phyloP scores from a whole-genome alignment of 2,797 vertebrate genomes.

The Pteronotus mesoamericanus region DNA sequence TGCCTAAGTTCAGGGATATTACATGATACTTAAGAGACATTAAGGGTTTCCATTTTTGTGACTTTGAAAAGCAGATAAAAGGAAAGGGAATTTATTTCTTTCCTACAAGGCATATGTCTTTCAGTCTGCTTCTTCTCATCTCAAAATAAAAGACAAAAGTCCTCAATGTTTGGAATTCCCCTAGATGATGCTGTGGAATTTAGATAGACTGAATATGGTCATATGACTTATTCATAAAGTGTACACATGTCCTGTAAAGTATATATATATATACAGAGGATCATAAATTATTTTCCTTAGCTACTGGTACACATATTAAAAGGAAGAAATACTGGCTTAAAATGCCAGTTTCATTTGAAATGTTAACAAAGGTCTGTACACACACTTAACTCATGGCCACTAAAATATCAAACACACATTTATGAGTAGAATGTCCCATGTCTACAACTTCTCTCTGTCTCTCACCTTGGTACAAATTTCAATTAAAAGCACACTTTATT shows the following conservation, averaged over 20 bases:
- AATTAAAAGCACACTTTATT: background rate
- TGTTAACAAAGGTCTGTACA: conserved; percentile 1
- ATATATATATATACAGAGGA: background rate
- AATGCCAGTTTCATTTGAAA: conserved; percentile 38
- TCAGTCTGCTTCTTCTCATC: conserved; percentile 40
- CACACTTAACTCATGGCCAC: background rate
- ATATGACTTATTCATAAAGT: conserved; percentile 14
- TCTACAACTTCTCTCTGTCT: background rate
- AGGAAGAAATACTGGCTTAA: conserved; percentile 31
- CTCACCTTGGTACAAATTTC: background rate
- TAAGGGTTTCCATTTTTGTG: conserved; percentile 37
- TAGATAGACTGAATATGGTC: background rate
- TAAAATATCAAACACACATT: background rate
- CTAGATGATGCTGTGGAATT: conserved; percentile 16
- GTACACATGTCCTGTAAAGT: background rate
- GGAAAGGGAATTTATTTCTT: conserved; percentile 44
- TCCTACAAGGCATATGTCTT: conserved; percentile 11
- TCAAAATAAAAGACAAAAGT: conserved; percentile 39
- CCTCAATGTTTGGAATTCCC: background rate
- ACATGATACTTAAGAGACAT: conserved; percentile 2
- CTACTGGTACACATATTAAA: background rate
- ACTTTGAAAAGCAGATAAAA: conserved; percentile 63
- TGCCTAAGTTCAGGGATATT: background rate
- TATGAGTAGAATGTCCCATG: background rate
- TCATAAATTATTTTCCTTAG: conserved; percentile 27